Evolutionary conservation across 2,797 vertebrate species (phyloP).

Genomic region (Danio aesculapii): DNA sequence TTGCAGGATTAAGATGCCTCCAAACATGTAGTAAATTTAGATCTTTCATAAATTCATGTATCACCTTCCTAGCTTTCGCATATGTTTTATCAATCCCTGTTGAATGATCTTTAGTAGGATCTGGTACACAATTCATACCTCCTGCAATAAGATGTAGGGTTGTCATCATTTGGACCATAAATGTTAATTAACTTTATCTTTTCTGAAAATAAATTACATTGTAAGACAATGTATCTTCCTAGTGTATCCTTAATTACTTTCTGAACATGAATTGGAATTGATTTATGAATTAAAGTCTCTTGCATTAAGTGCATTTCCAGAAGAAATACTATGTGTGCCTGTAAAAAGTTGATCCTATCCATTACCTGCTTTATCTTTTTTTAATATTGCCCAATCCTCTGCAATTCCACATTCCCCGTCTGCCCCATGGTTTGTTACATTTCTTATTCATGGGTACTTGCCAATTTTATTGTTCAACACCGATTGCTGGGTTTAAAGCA

Average conservation of each 20-base stretch:
- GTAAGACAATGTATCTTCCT: slow-evolving; percentile 34
- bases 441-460: neutral
- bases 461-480: neutral
- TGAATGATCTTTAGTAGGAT: slow-evolving; percentile 34
- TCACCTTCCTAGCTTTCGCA: slow-evolving; percentile 4
- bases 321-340: slow-evolving; percentile 12
- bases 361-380: slow-evolving; percentile 16
- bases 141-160: neutral
- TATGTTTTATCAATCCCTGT: slow-evolving; percentile 33
- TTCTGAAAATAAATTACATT: neutral
- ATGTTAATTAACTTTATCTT: slow-evolving; percentile 1
- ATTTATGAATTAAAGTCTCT: slow-evolving; percentile 29
- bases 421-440: neutral
- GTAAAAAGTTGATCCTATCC: neutral
- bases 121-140: slow-evolving; percentile 25
- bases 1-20: slow-evolving; percentile 23
- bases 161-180: slow-evolving; percentile 2
- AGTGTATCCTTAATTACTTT: slow-evolving; percentile 25
- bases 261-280: slow-evolving; percentile 17
- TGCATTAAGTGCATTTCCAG: slow-evolving; percentile 10
- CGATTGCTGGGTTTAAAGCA: neutral
- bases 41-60: slow-evolving; percentile 45
- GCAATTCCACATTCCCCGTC: neutral
- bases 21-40: slow-evolving; percentile 31
- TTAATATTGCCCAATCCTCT: slow-evolving; percentile 7